Evolutionary conservation across 2,888 invertebrate genomes (phyloP), one percentile per base, ranked within the genome.

Genomic region (Phyto melanocephala): DNA sequence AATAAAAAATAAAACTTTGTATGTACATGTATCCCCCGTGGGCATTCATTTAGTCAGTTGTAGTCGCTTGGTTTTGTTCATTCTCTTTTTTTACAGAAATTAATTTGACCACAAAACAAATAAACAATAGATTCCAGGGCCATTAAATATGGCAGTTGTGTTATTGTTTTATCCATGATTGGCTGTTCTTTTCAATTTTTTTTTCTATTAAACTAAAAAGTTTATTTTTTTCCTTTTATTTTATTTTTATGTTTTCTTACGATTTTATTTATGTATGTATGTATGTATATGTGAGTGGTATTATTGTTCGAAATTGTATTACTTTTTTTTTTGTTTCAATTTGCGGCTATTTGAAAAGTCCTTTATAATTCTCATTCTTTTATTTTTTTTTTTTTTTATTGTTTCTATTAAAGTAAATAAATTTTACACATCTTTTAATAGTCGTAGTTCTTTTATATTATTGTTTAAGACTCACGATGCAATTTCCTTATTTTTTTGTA

Each of bases 81-180:
- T 15, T 24, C 8, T 35, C 20, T 40, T 13, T 37, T 6, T 52
- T 15, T 35, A 52, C 20, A 63, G 63, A 79, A 54, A 65, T 72
- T 65, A 65, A 72, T 72, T 72, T 65, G 47, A 65, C 71, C 78
- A 80, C 74, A 60, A 67, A 8, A 74, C 60, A 68, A 72, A 80
- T 54, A 80, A 74, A 54, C 54, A 68, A 80, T 37, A 60, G 35
- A 65, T 63, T 45, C 47, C 58, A 42, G 63, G 60, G 67, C 67
- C 65, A 47, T 79, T 72, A 56, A 45, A 54, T 74, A 22, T 62
- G 68, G 28, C 10, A 17, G 15, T 37, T 65, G 28, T 45, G 33
- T 11, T n/a, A 71, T 52, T 47, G 56, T 22, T 72, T 50, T 58
- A 52, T 52, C 50, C 52, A 24, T 67, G 71, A 71, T 80, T 78